Conservation (phyloP, 2,113 vertebrate genomes). For the Oncorhynchus kisutch region DNA sequence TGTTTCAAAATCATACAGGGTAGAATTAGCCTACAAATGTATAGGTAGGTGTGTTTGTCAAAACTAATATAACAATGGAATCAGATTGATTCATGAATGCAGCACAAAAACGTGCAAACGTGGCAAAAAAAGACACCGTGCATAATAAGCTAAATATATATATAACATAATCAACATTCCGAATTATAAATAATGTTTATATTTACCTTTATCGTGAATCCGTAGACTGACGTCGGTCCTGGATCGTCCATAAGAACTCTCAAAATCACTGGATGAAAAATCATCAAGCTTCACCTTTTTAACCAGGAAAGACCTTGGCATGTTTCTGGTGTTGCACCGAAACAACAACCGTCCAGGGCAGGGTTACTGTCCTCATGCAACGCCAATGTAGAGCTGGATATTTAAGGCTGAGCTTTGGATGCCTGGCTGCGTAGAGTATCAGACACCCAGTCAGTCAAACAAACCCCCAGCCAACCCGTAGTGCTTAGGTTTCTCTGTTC, state of each 20-base stretch:
- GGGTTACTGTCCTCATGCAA: constrained; percentile 46
- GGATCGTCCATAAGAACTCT: constrained; percentile 82
- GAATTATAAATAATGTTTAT: neutral
- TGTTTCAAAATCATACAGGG: neutral
- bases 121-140: neutral
- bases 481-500: constrained; percentile 15
- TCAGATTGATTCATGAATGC: neutral
- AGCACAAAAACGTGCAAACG: constrained; percentile 6
- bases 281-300: constrained; percentile 96
- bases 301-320: constrained; percentile 96
- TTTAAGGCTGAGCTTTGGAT: constrained; percentile 24
- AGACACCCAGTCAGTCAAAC: constrained; percentile 18
- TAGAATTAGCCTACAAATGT: neutral
- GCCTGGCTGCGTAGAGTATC: constrained; percentile 26
- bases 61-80: neutral
- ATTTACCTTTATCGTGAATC: constrained; percentile 86
- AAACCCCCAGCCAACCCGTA: constrained; percentile 27
- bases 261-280: constrained; percentile 84
- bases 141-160: neutral
- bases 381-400: constrained; percentile 24
- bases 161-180: neutral
- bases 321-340: constrained; percentile 73
- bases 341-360: constrained; percentile 43
- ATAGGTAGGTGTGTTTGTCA: neutral
- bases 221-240: constrained; percentile 82